Evolutionary conservation across 2,113 vertebrate genomes (phyloP).

Genomic region (Alligator mississippiensis): DNA sequence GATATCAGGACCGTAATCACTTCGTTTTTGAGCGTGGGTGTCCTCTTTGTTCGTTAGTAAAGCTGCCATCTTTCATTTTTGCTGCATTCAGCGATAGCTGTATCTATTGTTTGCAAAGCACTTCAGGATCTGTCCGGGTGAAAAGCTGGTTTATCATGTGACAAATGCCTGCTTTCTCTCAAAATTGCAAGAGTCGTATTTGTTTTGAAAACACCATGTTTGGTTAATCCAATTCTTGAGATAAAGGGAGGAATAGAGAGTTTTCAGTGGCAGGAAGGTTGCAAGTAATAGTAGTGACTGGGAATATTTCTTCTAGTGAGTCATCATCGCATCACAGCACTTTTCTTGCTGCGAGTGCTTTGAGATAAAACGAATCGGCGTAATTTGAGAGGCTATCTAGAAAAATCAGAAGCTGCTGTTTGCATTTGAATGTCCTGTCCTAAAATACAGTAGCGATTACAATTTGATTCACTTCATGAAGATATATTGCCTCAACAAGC

Average conservation of each 20-base stretch:
- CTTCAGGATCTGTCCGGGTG: neutral
- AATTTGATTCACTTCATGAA: neutral
- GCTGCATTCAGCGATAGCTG: neutral
- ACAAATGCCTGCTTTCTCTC: neutral
- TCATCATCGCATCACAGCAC: no score
- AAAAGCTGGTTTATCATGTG: neutral
- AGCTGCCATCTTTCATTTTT: no score
- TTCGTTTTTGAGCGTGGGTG: no score
- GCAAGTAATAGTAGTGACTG: neutral
- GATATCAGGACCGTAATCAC: neutral
- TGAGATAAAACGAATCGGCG: neutral
- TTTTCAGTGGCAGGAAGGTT: neutral
- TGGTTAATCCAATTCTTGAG: neutral
- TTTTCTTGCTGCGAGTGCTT: neutral
- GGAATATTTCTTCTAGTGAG: neutral
- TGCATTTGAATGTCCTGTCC: neutral
- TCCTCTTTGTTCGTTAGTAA: no score
- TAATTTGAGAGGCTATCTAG: neutral
- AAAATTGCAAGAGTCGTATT: neutral
- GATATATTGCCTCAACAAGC: neutral
- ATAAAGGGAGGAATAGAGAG: neutral
- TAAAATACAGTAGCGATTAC: accelerated
- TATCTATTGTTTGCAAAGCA: neutral
- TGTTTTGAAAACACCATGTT: no score
- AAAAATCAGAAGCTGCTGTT: no score